Conservation (phyloP, 1,140 invertebrate species). For the Gonatopus flavifemur region DNA sequence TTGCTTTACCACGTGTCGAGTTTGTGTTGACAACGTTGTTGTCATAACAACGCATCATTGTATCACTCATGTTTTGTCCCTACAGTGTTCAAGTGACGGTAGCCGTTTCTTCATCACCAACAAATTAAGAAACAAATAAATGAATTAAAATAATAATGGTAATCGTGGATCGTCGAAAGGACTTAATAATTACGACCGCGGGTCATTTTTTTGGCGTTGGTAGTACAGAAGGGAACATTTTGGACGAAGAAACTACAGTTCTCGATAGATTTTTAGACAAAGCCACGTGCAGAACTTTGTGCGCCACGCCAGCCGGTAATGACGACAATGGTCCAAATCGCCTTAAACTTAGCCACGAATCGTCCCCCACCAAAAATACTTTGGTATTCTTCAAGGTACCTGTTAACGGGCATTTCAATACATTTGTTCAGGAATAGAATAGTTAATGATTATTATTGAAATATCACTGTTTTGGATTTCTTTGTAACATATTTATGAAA, state of each 20-base stretch:
- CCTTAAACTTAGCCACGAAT: slow-evolving; percentile 38
- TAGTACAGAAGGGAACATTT: slow-evolving; percentile 14
- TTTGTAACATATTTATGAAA: slow-evolving; percentile 8
- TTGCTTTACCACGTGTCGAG: too few species aligned
- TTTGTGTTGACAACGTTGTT: neutral
- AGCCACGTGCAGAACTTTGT: slow-evolving; percentile 41
- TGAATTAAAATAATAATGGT: slow-evolving; percentile 38
- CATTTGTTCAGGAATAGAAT: too few species aligned
- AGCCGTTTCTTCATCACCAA: too few species aligned
- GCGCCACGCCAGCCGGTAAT: slow-evolving; percentile 22
- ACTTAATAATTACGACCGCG: slow-evolving; percentile 44
- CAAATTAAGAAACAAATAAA: too few species aligned
- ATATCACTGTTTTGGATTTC: neutral
- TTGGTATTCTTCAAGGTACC: slow-evolving; percentile 55
- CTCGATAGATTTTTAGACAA: slow-evolving; percentile 47
- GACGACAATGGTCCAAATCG: slow-evolving; percentile 7
- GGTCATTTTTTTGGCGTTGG: slow-evolving; percentile 44
- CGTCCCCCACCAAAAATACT: slow-evolving; percentile 36
- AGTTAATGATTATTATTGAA: neutral
- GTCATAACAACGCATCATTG: neutral
- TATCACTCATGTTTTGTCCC: too few species aligned
- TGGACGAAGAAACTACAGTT: slow-evolving; percentile 24
- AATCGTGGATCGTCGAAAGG: slow-evolving; percentile 34
- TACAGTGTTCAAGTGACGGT: too few species aligned
- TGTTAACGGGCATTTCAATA: too few species aligned